These are phyloP conservation scores for Dermatophagoides farinae DNA, from an alignment of 1,140 invertebrate genomes.

Conservation along the genomic window DNA sequence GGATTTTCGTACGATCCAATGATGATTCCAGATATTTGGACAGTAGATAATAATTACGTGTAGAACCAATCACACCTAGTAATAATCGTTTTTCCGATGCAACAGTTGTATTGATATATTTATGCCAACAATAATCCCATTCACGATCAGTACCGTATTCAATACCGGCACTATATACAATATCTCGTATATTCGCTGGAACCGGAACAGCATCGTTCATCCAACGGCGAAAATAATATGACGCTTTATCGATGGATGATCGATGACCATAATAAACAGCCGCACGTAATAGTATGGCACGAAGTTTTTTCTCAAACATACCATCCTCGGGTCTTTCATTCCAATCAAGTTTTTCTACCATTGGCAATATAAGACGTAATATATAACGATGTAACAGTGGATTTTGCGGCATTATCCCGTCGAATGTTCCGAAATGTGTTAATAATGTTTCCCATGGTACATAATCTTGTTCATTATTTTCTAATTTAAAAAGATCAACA, in stretches of 20 bases:
- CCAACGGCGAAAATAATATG: constrained; percentile 40
- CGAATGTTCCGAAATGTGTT: constrained; percentile 43
- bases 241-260: constrained; percentile 39
- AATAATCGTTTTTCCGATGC: constrained; percentile 44
- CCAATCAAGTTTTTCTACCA: constrained; percentile 41
- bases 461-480: constrained; percentile 42
- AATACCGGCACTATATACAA: constrained; percentile 48
- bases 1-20: constrained; percentile 40
- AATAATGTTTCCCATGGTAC: constrained; percentile 50
- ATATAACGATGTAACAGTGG: constrained; percentile 38
- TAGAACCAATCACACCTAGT: constrained; percentile 43
- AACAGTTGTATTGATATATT: constrained; percentile 38
- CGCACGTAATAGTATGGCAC: constrained; percentile 34
- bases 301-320: constrained; percentile 39
- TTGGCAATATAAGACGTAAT: constrained; percentile 35
- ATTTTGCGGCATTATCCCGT: constrained; percentile 41
- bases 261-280: constrained; percentile 41
- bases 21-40: constrained; percentile 40
- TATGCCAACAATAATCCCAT: constrained; percentile 51
- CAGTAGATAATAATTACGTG: constrained; percentile 47
- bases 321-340: constrained; percentile 33
- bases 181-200: constrained; percentile 47
- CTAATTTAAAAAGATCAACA: background rate
- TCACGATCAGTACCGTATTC: constrained; percentile 44
- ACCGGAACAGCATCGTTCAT: constrained; percentile 27